Base-by-base conservation (phyloP, 1,140 invertebrate species). In the Caerostris extrusa region DNA sequence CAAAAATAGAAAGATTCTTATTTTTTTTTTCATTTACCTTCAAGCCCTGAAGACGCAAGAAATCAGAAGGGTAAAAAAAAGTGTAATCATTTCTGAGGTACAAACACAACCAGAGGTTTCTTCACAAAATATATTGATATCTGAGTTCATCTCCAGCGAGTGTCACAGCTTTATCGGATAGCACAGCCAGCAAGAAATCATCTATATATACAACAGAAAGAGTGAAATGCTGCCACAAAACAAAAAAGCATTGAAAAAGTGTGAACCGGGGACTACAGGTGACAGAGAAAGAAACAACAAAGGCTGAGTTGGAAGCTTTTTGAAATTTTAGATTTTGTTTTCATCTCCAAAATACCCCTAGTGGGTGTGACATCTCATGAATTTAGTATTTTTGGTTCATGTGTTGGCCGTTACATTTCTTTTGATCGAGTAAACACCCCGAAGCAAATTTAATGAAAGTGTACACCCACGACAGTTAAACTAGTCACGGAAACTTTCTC, bases 391-490 rank as follows among this genome's bases (percentile, higher is more conserved):
- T 83, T 85, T 85, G 56, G 17, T 56, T 57, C 82, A 56, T 85
- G 55, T 85, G 57, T 85, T 85, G 82, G 34, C 71, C 50, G 71
- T 77, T 77, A 77, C 71, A 53, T 77, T 77, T 77, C 71, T 77
- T 34, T 77, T 77, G 71, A 53, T 53, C 34, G 71, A 77, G 55
- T 85, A 7, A 85, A 53, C 19, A 53, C 19, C 55, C 57, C 57
- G 82, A 4, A 85, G 82, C 57, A 19, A 85, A 85, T 57, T 55
- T 85, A 85, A 85, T 85, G 82, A 85, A 85, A 85, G 56, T 57
- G 19, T 85, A 85, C 57, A 55, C 82, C n/a, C 55, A 58, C 17
- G 82, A 85, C 82, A 85, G 82, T 55, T 19, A 85, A 85, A 85
- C 82, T 77, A 77, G 71, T 50, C 55, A 85, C 82, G 55, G 55